Evolutionary conservation across 1,140 invertebrate genomes (phyloP), one percentile per base, ranked within the genome.

Genomic region (Meteorus sp.): DNA sequence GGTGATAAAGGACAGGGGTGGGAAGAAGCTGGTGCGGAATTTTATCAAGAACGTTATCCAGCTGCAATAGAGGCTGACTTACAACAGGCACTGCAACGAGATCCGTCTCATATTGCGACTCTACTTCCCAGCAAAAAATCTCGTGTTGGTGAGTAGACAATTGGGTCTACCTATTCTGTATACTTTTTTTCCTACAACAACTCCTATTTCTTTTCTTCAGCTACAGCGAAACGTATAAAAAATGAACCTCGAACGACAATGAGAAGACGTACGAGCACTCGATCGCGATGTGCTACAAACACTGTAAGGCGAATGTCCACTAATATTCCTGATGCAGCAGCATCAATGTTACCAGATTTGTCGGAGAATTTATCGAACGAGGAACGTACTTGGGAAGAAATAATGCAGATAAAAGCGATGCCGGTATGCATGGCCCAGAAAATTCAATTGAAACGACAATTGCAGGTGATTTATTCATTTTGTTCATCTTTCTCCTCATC

Each of bases 11-110:
- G 79, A 2, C 83, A 85, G 41, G 86, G 88, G 3, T 92, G 90
- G 91, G 90, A 92, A 79, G 90, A 92, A 73, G 91, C 90, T 22
- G 89, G 89, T 0, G 86, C 84, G 5, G 91, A 93, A 78, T 93
- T 93, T 80, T 92, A 92, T 78, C 89, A 91, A 71, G 91, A 92
- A 75, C 85, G 88, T 67, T 93, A 92, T 77, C 89, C 90, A 1
- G 86, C 84, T 0, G 86, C 83, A 15, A 80, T 81, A n/a, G 87
- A 89, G 62, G 82, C 83, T 25, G 88, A 89, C 62, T 75, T 85
- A 43, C 82, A 84, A 51, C 87, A 89, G 66, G 85, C 82, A 31
- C 67, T 87, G 7, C 84, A 86, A 64, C 81, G 84, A 65, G 88
- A 90, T 77, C 87, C 88, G 9, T 84, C 86, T 15, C 86, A 88